Percentiles rank a stretch among this genome's conserved stretches.
Conservation (phyloP, 1,140 invertebrate genomes). For the Drosophila mayri region DNA sequence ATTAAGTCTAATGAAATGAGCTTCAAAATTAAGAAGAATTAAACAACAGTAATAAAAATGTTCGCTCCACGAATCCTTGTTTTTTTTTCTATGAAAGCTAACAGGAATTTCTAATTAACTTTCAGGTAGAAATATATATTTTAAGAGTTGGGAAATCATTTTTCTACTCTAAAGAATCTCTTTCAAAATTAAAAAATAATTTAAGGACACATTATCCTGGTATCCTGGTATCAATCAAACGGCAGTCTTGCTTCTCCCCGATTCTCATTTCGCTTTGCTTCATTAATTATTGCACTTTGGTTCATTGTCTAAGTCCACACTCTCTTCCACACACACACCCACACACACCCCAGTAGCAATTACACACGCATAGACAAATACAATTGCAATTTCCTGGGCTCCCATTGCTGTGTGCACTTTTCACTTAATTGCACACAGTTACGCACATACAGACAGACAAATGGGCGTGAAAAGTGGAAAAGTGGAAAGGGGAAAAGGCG, state of each 20-base stretch:
- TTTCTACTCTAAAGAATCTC: neutral
- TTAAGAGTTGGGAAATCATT: neutral
- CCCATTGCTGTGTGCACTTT: conserved; percentile 69
- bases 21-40: too few relatives aligned
- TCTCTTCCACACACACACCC: neutral
- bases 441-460: conserved; percentile 15
- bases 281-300: conserved; percentile 53
- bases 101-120: too few relatives aligned
- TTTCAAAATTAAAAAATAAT: neutral
- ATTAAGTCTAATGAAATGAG: neutral
- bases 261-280: conserved; percentile 29
- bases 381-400: conserved; percentile 68
- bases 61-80: too few relatives aligned
- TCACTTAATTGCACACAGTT: conserved; percentile 75
- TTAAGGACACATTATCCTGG: neutral
- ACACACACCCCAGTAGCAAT: neutral
- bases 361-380: conserved; percentile 47
- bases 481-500: neutral
- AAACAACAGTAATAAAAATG: too few relatives aligned
- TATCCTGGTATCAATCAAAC: conserved; percentile 14
- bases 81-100: too few relatives aligned
- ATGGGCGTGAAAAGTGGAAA: conserved; percentile 6
- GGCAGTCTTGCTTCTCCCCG: neutral
- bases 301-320: conserved; percentile 42
- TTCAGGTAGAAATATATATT: neutral